phyloP scores from a whole-genome alignment of 2,113 vertebrate genomes.

The Clarias magur region DNA sequence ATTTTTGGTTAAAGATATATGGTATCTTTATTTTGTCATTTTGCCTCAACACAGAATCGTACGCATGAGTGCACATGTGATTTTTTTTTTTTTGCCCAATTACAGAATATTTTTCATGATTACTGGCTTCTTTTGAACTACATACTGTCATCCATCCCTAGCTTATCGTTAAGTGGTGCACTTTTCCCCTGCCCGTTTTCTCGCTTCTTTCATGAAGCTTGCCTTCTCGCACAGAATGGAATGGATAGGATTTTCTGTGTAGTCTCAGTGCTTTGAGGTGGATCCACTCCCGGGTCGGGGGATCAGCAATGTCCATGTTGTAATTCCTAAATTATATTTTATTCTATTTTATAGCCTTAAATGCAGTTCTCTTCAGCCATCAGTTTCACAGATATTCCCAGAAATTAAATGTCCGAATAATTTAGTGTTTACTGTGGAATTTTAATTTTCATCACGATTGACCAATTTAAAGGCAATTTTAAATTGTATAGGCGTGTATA shows the following conservation, averaged over 20 bases:
- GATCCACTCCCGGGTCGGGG: neutral
- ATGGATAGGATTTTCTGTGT: neutral
- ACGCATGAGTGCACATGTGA: neutral
- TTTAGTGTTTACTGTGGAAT: neutral
- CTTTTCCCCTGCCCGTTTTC: neutral
- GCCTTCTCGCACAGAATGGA: neutral
- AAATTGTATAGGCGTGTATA: neutral
- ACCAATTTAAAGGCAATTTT: neutral
- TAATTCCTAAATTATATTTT: neutral
- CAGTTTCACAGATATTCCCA: neutral
- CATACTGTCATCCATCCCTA: neutral
- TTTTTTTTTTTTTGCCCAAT: neutral
- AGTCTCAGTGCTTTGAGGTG: neutral
- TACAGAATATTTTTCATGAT: neutral
- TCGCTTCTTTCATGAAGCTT: neutral
- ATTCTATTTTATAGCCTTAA: neutral
- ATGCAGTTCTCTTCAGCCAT: neutral
- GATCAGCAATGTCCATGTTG: neutral
- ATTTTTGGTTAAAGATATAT: neutral
- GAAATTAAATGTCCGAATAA: neutral
- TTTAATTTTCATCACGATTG: neutral
- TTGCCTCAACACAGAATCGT: neutral
- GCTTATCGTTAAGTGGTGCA: constrained; percentile 2
- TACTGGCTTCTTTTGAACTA: constrained; percentile 13
- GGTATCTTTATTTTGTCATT: neutral